Conservation (phyloP, 1,140 invertebrate genomes). For the Drosophila setifemur region DNA sequence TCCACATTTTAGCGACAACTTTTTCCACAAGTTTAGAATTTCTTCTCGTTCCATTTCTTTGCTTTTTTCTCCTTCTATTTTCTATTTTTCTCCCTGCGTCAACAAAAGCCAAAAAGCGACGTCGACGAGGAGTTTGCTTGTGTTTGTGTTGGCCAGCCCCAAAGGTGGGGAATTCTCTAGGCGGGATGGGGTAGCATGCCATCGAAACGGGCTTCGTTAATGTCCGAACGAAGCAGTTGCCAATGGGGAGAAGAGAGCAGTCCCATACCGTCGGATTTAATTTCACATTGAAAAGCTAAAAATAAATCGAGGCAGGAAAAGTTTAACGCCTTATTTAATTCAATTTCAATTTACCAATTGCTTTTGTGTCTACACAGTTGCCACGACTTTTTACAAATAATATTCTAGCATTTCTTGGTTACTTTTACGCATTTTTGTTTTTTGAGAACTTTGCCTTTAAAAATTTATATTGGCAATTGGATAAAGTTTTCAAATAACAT, state of each 20-base stretch:
- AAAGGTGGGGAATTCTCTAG: constrained; percentile 49
- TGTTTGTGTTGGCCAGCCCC: constrained; percentile 70
- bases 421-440: background rate
- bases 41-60: constrained; percentile 53
- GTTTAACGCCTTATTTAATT: constrained; percentile 30
- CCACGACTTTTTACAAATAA: background rate
- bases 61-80: constrained; percentile 35
- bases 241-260: constrained; percentile 8
- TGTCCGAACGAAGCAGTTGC: background rate
- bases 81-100: constrained; percentile 44
- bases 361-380: background rate
- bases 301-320: constrained; percentile 12
- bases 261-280: constrained; percentile 7
- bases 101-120: constrained; percentile 75
- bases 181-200: constrained; percentile 26
- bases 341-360: constrained; percentile 1
- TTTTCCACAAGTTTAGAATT: constrained; percentile 75
- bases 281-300: constrained; percentile 20
- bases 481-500: no score
- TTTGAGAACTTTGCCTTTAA: no score
- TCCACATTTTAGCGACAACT: constrained; percentile 79
- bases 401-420: background rate
- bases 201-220: constrained; percentile 7
- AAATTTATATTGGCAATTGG: no score
- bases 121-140: constrained; percentile 46